phyloP scores from a whole-genome alignment of 1,140 invertebrate genomes.

The Arion vulgaris region DNA sequence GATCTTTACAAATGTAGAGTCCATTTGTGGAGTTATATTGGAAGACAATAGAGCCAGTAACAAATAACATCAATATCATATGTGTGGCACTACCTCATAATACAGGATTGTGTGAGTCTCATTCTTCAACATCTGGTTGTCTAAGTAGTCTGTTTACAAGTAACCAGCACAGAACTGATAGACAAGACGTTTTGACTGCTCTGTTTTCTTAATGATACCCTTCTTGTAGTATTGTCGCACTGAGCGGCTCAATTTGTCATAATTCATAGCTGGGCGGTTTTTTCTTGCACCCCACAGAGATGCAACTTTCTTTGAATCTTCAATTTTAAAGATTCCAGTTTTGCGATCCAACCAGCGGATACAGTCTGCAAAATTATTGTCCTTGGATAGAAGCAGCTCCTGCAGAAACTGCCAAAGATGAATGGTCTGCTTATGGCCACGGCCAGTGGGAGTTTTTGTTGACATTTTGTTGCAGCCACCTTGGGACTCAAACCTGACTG shows the following conservation, averaged over 20 bases:
- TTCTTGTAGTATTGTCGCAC: constrained; percentile 99
- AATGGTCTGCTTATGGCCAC: constrained; percentile 76
- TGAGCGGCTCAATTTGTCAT: constrained; percentile 97
- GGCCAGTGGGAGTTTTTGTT: background rate
- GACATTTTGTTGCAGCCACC: background rate
- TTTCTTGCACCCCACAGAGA: constrained; percentile 96
- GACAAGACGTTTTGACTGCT: constrained; percentile 95
- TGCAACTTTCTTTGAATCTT: constrained; percentile 96
- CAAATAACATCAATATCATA: background rate
- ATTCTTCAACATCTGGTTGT: background rate
- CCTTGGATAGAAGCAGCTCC: constrained; percentile 90
- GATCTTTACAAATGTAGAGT: background rate
- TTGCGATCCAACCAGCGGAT: constrained; percentile 95
- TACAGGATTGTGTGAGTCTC: background rate
- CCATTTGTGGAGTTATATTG: background rate
- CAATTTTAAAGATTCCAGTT: constrained; percentile 95
- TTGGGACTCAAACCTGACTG: background rate
- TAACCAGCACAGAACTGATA: constrained; percentile 99
- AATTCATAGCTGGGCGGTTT: constrained; percentile 99
- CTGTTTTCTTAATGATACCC: constrained; percentile 99
- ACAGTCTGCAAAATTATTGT: constrained; percentile 90
- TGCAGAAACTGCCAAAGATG: constrained; percentile 99
- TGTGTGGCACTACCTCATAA: background rate
- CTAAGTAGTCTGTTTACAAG: constrained; percentile 21
- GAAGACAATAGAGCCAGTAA: background rate